Base-by-base conservation (phyloP, 2,888 invertebrate species). In the Malthinus flaveolus region DNA sequence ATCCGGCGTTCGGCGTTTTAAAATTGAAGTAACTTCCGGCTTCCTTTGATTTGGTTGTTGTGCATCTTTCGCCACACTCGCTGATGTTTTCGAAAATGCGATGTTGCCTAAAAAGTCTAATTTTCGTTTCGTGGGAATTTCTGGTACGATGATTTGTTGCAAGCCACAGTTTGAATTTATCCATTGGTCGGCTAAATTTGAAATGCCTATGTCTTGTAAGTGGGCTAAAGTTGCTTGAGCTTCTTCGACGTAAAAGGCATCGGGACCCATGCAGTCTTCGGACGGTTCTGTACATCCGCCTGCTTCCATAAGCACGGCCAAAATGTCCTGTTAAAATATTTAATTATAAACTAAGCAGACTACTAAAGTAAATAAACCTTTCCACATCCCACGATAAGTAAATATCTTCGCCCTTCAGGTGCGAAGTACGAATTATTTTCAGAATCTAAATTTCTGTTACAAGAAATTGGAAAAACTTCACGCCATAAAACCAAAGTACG, bases 171-270 rank as follows among this genome's bases (percentile, higher is more conserved):
- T 89, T 0, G 87, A 84, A 0, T 82, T 74, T 60, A 89, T 82
- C 86, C 89, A 88, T 7, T 86, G 83, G 36, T 85, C 84, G 7
- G 90, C 84, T 49, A 91, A 80, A 64, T 86, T 86, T 60, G 90
- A 84, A 12, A 93, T 82, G 3, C 91, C 91, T 9, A 91, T 85
- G 64, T 89, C 89, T 68, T 88, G 87, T 0, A 93, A 80, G 64
- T 91, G 85, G 48, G 89, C 87, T 2, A 95, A 76, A 1, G 94
- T 94, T 62, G 92, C 91, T 75, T 92, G 91, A 49, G 91, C 94
- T 77, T 95, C 95, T 78, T 95, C 93, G 0, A 95, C 91, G 70
- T 93, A 93, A 77, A 93, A 91, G 1, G 89, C 86, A 59, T 92
- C 89, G 0, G 93, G 92, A 0, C 87, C 86, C 33, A 84, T 83